Percentiles rank a stretch among this genome's conserved stretches.
Conservation (phyloP, 2,113 vertebrate genomes). For the Xenus cinereus region DNA sequence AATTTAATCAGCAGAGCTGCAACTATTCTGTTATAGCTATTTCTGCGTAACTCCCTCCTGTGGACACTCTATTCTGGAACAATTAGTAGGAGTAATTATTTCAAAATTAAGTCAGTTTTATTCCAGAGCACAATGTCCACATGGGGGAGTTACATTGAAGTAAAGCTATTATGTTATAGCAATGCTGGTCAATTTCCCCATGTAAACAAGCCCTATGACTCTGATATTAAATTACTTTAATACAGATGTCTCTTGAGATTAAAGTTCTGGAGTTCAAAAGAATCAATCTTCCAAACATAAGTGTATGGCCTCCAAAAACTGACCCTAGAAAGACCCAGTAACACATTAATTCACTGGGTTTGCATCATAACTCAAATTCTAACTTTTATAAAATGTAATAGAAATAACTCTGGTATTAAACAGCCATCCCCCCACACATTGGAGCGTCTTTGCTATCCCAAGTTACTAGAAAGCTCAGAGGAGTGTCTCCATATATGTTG, state of each 20-base stretch:
- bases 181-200: background rate
- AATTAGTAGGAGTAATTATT: conserved; percentile 58
- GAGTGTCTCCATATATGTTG: background rate
- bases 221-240: background rate
- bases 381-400: background rate
- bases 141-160: conserved; percentile 22
- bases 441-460: background rate
- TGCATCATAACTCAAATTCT: background rate
- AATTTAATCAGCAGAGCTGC: background rate
- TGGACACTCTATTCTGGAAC: conserved; percentile 27
- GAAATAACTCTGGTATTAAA: background rate
- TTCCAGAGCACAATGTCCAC: background rate
- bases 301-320: background rate
- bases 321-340: background rate
- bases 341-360: background rate
- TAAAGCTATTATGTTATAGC: background rate
- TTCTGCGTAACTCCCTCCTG: conserved; percentile 39
- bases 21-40: background rate
- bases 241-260: background rate
- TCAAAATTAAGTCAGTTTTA: background rate
- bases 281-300: background rate
- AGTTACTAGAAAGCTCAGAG: background rate
- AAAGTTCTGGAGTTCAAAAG: background rate
- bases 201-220: background rate
- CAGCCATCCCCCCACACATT: background rate